Percentiles rank a stretch among this genome's conserved stretches.
phyloP scores from a whole-genome alignment of 92 coral and sea anemone species.

The Porites evermanni region DNA sequence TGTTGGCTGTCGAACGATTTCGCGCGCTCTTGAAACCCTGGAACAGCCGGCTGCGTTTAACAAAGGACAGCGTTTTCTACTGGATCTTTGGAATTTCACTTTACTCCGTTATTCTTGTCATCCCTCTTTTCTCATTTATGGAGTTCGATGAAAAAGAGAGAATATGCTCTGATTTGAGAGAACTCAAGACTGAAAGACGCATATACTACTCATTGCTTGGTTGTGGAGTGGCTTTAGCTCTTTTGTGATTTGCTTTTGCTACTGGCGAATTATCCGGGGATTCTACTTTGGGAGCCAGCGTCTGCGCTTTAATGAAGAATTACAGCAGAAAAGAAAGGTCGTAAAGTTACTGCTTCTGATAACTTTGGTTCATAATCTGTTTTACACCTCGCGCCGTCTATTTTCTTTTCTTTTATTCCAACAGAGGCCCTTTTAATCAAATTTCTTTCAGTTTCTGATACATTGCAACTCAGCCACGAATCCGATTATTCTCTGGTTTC shows the following conservation, averaged over 20 bases:
- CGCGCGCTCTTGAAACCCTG: conserved; percentile 13
- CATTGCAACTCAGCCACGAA: conserved; percentile 41
- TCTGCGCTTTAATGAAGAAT: conserved; percentile 8
- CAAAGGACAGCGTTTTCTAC: not conserved
- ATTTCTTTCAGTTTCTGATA: conserved; percentile 17
- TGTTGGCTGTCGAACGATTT: conserved; percentile 24
- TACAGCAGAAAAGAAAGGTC: conserved; percentile 11
- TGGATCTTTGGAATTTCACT: not conserved
- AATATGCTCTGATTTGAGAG: conserved; percentile 4
- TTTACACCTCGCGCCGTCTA: conserved; percentile 20
- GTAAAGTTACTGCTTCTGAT: not conserved
- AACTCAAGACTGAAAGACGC: not conserved
- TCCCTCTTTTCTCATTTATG: conserved; percentile 8
- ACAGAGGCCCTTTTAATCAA: not conserved
- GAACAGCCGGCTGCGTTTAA: not conserved
- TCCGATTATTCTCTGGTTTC: conserved; percentile 31
- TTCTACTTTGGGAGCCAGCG: conserved; percentile 17
- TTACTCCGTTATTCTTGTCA: not conserved
- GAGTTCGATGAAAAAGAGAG: conserved; percentile 1
- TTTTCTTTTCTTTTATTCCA: conserved; percentile 3
- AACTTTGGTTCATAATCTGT: conserved; percentile 8
- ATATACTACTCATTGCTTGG: conserved; percentile 11
- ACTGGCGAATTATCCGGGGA: conserved; percentile 10
- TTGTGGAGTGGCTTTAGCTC: not conserved
- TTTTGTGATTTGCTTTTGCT: conserved; percentile 32